A percentile compares a stretch with the other conserved stretches of the same genome.
Evolutionary conservation across 2,888 invertebrate genomes (phyloP).

Genomic region (Lysandra bellargus): DNA sequence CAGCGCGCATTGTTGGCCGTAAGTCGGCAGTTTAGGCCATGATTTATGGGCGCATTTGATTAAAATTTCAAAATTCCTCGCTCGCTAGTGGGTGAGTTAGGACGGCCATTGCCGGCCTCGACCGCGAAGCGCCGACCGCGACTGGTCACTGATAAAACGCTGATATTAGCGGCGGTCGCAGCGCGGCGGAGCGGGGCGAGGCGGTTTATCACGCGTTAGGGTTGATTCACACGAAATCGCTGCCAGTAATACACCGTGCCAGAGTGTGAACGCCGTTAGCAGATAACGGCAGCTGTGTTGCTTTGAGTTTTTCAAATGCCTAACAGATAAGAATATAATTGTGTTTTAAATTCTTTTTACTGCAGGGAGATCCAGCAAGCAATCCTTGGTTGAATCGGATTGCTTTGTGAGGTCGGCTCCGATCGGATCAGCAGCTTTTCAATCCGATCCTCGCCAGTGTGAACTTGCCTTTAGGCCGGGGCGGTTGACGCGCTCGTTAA

Average conservation of each 20-base stretch:
- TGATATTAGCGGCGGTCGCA: slow-evolving; percentile 68
- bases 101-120: slow-evolving; percentile 30
- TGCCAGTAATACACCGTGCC: background rate
- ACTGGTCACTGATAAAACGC: slow-evolving; percentile 69
- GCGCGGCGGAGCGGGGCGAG: slow-evolving; percentile 44
- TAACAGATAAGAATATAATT: no score
- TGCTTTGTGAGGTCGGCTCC: background rate
- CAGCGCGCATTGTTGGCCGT: background rate
- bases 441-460: background rate
- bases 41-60: slow-evolving; percentile 1
- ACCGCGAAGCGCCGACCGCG: slow-evolving; percentile 45
- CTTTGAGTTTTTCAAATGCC: no score
- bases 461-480: slow-evolving; percentile 45
- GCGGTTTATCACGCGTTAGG: slow-evolving; percentile 5
- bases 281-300: no score
- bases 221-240: background rate
- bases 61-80: slow-evolving; percentile 11
- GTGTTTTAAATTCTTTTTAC: background rate
- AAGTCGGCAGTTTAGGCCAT: slow-evolving; percentile 7
- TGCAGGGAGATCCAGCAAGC: background rate
- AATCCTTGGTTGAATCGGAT: no score
- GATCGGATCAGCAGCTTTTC: background rate
- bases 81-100: slow-evolving; percentile 27
- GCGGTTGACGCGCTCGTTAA: slow-evolving; percentile 41
- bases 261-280: background rate